A percentile compares a stretch with the other conserved stretches of the same genome.
phyloP scores from a whole-genome alignment of 2,888 invertebrate genomes.

The Drosophila fulvimacula region DNA sequence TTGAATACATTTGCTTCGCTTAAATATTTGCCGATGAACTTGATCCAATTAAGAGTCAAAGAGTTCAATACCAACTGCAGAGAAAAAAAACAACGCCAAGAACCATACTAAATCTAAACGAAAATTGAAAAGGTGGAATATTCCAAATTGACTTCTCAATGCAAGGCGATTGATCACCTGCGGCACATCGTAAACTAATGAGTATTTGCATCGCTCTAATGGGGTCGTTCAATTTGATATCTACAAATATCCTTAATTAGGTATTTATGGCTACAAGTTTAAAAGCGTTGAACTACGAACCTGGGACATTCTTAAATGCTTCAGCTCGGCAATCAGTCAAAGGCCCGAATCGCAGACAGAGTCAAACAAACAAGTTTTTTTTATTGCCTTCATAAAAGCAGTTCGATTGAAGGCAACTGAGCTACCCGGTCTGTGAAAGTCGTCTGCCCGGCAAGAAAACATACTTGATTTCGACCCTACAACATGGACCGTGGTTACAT shows the following conservation, averaged over 20 bases:
- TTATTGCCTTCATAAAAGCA: slow-evolving; percentile 14
- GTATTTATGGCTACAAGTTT: not conserved
- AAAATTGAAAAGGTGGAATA: slow-evolving; percentile 8
- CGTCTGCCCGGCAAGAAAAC: slow-evolving; percentile 10
- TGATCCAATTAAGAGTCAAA: slow-evolving; percentile 47
- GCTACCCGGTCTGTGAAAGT: slow-evolving; percentile 12
- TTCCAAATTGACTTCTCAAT: slow-evolving; percentile 10
- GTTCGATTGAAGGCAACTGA: slow-evolving; percentile 28
- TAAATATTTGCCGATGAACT: slow-evolving; percentile 44
- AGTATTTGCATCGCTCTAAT: not conserved
- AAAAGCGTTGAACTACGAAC: slow-evolving; percentile 2
- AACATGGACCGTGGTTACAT: slow-evolving; percentile 47
- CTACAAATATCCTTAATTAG: slow-evolving; percentile 1
- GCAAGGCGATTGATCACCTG: not conserved
- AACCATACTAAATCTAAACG: slow-evolving; percentile 13
- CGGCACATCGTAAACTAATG: not conserved
- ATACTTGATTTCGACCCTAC: slow-evolving; percentile 40
- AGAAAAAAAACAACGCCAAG: slow-evolving; percentile 7
- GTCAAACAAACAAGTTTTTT: slow-evolving; percentile 34
- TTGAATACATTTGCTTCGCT: slow-evolving; percentile 17
- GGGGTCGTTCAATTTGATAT: not conserved
- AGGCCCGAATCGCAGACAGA: slow-evolving; percentile 17
- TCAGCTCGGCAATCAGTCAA: slow-evolving; percentile 36
- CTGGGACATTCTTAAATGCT: slow-evolving; percentile 14
- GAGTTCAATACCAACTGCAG: slow-evolving; percentile 53